Percentiles rank a stretch among this genome's conserved stretches.
Evolutionary conservation across 2,888 invertebrate genomes (phyloP).

Genomic region (Platynereis dumerilii): DNA sequence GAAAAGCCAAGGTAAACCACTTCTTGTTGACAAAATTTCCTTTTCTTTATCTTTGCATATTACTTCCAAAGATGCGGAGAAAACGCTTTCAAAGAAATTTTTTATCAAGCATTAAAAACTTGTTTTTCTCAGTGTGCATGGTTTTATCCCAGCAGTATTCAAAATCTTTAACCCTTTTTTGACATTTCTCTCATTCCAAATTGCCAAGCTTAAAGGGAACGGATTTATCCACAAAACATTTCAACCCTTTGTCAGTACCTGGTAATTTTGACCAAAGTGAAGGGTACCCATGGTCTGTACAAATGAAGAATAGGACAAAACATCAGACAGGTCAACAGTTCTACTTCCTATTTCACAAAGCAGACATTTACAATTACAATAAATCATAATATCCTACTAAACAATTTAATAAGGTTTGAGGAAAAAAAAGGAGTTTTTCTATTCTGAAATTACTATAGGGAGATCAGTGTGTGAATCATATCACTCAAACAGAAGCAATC

Average conservation of each 20-base stretch:
- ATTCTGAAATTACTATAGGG: too few species aligned
- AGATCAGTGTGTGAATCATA: too few species aligned
- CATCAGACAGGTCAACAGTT: slow-evolving; percentile 13
- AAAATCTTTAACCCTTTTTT: not conserved
- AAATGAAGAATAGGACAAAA: slow-evolving; percentile 10
- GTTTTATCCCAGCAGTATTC: not conserved
- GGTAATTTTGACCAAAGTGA: slow-evolving; percentile 58
- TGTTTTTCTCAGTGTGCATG: not conserved
- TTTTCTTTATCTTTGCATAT: too few species aligned
- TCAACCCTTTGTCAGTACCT: slow-evolving; percentile 47
- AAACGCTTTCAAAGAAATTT: too few species aligned
- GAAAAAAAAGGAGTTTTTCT: too few species aligned
- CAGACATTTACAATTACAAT: not conserved
- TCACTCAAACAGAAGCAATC: too few species aligned
- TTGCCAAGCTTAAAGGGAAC: too few species aligned
- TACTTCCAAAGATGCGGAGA: too few species aligned
- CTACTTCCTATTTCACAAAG: not conserved
- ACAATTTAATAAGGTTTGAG: slow-evolving; percentile 4
- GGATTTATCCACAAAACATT: not conserved
- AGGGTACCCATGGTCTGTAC: slow-evolving; percentile 57
- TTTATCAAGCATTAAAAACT: not conserved
- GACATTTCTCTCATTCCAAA: too few species aligned
- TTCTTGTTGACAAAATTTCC: too few species aligned
- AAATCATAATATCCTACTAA: too few species aligned
- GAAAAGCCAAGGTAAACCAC: too few species aligned